Conservation (phyloP, 2,888 invertebrate genomes). For the Drosophila gaucha region DNA sequence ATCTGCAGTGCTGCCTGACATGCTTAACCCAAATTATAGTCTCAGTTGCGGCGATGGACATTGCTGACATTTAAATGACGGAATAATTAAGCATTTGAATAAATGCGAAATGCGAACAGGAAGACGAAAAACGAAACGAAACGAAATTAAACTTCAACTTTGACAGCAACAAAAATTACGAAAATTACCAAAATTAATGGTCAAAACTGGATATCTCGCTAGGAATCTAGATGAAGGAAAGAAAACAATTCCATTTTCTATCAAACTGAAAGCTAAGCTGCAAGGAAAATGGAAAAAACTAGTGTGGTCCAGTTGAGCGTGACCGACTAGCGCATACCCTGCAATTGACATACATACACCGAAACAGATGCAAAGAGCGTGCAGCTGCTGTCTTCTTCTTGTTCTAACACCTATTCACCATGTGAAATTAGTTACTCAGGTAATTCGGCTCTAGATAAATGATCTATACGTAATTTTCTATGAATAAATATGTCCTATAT, state of each 20-base stretch:
- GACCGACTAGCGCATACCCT: background rate
- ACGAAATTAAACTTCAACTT: conserved; percentile 36
- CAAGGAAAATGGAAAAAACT: background rate
- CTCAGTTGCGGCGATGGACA: background rate
- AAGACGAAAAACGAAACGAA: conserved; percentile 8
- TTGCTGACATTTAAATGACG: conserved; percentile 18
- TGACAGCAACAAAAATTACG: conserved; percentile 16
- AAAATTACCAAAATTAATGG: conserved; percentile 31
- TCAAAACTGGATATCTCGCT: background rate
- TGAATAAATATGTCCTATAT: too few species aligned
- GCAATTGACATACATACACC: too few species aligned
- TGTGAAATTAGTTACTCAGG: too few species aligned
- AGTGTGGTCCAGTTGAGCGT: background rate
- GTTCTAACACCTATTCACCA: too few species aligned
- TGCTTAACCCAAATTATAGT: background rate
- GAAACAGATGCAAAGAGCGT: too few species aligned
- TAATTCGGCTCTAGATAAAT: too few species aligned
- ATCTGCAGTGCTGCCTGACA: background rate
- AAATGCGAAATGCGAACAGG: background rate
- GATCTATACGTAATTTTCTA: too few species aligned
- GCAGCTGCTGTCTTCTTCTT: too few species aligned
- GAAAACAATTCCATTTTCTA: background rate
- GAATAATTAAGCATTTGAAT: conserved; percentile 40
- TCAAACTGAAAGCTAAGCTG: background rate
- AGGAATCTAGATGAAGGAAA: background rate